These are phyloP conservation scores for Drosophila sp. DNA, from an alignment of 1,140 invertebrate genomes.

Conservation along the genomic window DNA sequence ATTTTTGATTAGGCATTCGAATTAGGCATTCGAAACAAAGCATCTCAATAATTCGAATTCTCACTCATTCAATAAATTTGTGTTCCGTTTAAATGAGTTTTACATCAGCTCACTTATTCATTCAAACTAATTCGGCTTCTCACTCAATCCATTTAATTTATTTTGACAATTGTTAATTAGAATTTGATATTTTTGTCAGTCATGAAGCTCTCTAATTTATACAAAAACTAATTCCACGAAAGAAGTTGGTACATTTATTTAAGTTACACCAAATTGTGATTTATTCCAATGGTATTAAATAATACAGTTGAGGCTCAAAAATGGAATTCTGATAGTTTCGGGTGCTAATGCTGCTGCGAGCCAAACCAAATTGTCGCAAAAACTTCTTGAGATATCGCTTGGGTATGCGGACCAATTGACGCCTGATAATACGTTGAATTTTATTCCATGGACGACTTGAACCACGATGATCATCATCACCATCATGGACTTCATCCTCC, in stretches of 20 bases:
- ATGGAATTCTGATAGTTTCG: not conserved
- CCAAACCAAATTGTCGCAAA: slow-evolving; percentile 58
- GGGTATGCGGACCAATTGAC: slow-evolving; percentile 63
- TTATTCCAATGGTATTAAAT: slow-evolving; percentile 61
- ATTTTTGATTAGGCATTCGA: no score
- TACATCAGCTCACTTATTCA: no score
- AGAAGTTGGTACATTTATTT: not conserved
- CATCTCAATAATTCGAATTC: no score
- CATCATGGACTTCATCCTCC: slow-evolving; percentile 19
- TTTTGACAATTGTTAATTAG: no score
- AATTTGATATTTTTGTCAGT: no score
- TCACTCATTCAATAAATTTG: no score
- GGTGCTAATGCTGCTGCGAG: slow-evolving; percentile 26
- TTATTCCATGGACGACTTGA: slow-evolving; percentile 63
- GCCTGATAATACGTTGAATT: slow-evolving; percentile 63
- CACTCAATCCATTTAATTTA: no score
- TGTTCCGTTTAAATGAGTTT: no score
- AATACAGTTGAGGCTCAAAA: slow-evolving; percentile 33
- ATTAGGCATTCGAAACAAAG: no score
- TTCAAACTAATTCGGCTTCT: no score
- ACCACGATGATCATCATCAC: slow-evolving; percentile 55
- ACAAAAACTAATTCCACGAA: no score
- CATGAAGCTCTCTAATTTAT: no score
- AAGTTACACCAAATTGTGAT: not conserved
- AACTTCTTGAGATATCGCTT: slow-evolving; percentile 61